Percentiles rank a stretch among this genome's conserved stretches.
phyloP scores from a whole-genome alignment of 2,888 invertebrate genomes.

The Mythimna albipuncta region DNA sequence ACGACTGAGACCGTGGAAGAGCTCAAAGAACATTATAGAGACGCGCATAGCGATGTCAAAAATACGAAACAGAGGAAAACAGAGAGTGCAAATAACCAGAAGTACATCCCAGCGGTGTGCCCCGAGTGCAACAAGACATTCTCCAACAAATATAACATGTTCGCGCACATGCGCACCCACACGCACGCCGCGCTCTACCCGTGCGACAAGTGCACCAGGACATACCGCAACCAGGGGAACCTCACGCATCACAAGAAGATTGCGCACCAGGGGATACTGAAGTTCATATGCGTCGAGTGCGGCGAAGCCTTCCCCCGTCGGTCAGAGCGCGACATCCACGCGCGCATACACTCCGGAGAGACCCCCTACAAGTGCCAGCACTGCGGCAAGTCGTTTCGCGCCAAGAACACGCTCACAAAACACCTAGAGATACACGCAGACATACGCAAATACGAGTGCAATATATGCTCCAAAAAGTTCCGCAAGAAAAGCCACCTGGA shows the following conservation, averaged over 20 bases:
- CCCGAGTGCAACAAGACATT: conserved; percentile 87
- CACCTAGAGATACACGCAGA: conserved; percentile 80
- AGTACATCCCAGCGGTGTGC: conserved; percentile 84
- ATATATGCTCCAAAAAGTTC: conserved; percentile 79
- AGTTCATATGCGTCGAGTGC: conserved; percentile 83
- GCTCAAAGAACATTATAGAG: conserved; percentile 67
- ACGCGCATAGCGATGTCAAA: conserved; percentile 55
- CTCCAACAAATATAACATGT: conserved; percentile 86
- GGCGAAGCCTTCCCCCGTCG: conserved; percentile 86
- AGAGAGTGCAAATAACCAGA: conserved; percentile 71
- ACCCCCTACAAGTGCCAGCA: conserved; percentile 83
- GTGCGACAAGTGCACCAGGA: conserved; percentile 85
- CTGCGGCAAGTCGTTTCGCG: conserved; percentile 81
- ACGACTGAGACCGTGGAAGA: conserved; percentile 54
- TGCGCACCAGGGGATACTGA: conserved; percentile 83
- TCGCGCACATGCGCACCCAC: conserved; percentile 85
- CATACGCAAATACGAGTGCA: conserved; percentile 77
- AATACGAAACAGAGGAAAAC: conserved; percentile 48
- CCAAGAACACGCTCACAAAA: conserved; percentile 75
- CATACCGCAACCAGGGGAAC: conserved; percentile 84
- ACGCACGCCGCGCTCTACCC: conserved; percentile 63
- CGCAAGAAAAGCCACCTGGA: conserved; percentile 80
- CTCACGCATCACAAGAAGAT: conserved; percentile 82
- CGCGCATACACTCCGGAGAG: conserved; percentile 83
- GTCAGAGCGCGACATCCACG: conserved; percentile 82